Evolutionary conservation across 2,113 vertebrate genomes (phyloP).

Genomic region (Phocoena phocoena): DNA sequence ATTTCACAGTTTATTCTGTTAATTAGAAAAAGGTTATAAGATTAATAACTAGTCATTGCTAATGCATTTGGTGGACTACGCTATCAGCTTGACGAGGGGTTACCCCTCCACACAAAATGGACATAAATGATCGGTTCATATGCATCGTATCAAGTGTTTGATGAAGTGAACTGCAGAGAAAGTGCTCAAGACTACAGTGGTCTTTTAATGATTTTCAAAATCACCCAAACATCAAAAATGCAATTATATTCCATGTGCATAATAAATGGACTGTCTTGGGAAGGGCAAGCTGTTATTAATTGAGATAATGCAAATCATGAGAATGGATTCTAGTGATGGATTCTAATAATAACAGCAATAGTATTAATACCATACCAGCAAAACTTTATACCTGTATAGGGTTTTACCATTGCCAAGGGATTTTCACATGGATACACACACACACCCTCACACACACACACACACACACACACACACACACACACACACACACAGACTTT

Average conservation of each 20-base stretch:
- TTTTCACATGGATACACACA: neutral
- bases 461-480: rapidly evolving
- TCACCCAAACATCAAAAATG: neutral
- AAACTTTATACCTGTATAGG: rapidly evolving
- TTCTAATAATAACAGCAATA: no score
- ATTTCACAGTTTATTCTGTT: slow-evolving; percentile 79
- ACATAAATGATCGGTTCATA: slow-evolving; percentile 60
- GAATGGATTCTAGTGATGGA: neutral
- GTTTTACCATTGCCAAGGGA: neutral
- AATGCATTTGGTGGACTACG: slow-evolving; percentile 51
- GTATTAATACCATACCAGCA: rapidly evolving
- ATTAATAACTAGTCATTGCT: slow-evolving; percentile 78
- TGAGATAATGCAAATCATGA: rapidly evolving
- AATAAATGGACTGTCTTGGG: no score
- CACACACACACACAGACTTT: neutral
- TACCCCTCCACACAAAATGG: neutral
- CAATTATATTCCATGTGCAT: neutral
- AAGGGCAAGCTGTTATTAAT: neutral
- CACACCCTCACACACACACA: neutral
- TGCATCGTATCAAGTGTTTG: slow-evolving; percentile 13
- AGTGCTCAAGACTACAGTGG: slow-evolving; percentile 35
- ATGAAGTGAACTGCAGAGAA: slow-evolving; percentile 27
- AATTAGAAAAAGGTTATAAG: slow-evolving; percentile 82
- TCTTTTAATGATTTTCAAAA: slow-evolving; percentile 67
- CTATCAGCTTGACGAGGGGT: slow-evolving; percentile 22